Conservation (phyloP, 2,888 invertebrate genomes). For the Leptarthrus brevirostris region DNA sequence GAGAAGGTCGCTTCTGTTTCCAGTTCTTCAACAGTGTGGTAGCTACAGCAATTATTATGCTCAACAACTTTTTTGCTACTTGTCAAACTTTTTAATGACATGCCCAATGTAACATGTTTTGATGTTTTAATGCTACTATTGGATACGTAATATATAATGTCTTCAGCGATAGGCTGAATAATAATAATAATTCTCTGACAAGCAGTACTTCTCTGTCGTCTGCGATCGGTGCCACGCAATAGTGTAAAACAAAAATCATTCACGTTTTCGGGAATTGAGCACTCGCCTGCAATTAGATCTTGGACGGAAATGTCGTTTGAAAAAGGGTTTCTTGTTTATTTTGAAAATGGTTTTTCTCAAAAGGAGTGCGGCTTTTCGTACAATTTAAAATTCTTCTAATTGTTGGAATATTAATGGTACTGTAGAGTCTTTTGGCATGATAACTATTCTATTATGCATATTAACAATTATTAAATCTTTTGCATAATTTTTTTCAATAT, state of each 20-base stretch:
- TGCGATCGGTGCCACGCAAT: background rate
- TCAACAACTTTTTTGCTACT: constrained; percentile 58
- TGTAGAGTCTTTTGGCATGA: constrained; percentile 4
- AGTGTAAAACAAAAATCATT: background rate
- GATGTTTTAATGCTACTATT: constrained; percentile 57
- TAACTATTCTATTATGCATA: constrained; percentile 5
- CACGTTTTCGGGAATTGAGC: background rate
- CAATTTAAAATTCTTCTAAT: constrained; percentile 8
- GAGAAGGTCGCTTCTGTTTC: constrained; percentile 59
- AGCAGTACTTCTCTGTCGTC: background rate
- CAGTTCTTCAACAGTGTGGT: constrained; percentile 59
- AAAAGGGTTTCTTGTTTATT: constrained; percentile 9
- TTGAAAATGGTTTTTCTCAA: constrained; percentile 4
- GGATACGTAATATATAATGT: constrained; percentile 56
- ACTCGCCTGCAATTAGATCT: no score
- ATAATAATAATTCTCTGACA: background rate
- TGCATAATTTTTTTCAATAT: background rate
- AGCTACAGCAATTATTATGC: constrained; percentile 60
- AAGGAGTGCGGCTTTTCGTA: constrained; percentile 7
- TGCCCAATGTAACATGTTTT: constrained; percentile 58
- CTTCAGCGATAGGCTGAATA: constrained; percentile 52
- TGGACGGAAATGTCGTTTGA: background rate
- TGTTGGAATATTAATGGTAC: constrained; percentile 10
- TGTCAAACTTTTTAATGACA: constrained; percentile 59
- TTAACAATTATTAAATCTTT: constrained; percentile 1